phyloP scores from a whole-genome alignment of 2,888 invertebrate genomes.

The Pilophorus perplexus region DNA sequence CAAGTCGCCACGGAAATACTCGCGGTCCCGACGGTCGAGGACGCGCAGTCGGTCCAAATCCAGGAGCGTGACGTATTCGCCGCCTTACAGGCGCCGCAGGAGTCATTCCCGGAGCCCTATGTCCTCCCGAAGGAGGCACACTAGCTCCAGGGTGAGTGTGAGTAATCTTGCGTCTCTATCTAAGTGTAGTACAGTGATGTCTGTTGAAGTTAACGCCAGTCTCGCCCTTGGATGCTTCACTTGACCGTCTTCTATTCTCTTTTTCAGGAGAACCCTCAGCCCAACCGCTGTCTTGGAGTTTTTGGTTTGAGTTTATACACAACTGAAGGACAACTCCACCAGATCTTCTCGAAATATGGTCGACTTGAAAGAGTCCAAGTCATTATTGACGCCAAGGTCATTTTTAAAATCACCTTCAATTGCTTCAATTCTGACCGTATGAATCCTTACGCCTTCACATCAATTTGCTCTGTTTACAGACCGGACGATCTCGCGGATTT shows the following conservation, averaged over 20 bases:
- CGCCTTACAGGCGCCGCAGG: conserved; percentile 53
- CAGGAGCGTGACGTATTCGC: conserved; percentile 43
- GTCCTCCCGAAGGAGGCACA: conserved; percentile 75
- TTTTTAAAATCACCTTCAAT: not conserved
- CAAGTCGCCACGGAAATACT: conserved; percentile 38
- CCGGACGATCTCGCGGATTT: conserved; percentile 91
- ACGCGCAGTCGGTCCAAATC: conserved; percentile 32
- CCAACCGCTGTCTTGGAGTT: conserved; percentile 86
- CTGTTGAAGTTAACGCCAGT: too few relatives aligned
- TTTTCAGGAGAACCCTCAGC: conserved; percentile 75
- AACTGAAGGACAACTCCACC: conserved; percentile 85
- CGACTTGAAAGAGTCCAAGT: conserved; percentile 89
- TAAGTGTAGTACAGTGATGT: not conserved
- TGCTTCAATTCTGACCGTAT: not conserved
- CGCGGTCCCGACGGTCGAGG: conserved; percentile 24
- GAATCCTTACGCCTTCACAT: not conserved
- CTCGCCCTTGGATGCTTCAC: not conserved
- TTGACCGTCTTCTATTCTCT: not conserved
- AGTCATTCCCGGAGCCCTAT: conserved; percentile 73
- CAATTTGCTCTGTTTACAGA: conserved; percentile 21
- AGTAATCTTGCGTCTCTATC: not conserved
- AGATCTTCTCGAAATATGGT: conserved; percentile 90
- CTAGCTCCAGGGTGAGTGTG: conserved; percentile 66
- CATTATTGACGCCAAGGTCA: conserved; percentile 90
- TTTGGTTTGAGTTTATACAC: conserved; percentile 93